Evolutionary conservation across 2,888 invertebrate species (phyloP), one percentile per base, ranked within the genome.

Genomic region (Boloria euphrosyne): DNA sequence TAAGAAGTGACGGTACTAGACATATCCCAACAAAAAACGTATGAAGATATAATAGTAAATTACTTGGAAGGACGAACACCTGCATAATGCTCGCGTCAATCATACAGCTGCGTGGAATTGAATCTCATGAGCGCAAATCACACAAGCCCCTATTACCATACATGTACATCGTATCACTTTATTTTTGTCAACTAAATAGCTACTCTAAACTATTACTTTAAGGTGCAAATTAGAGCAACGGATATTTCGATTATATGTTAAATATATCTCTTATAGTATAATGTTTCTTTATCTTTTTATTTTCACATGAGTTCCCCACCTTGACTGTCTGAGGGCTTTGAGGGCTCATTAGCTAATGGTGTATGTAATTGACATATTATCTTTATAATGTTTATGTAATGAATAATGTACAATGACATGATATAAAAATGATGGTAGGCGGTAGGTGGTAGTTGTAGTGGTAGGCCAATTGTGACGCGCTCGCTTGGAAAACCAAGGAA

Each of bases 71-170:
- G 75, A 78, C 78, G 85, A 65, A 70, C 68, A 73, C 71, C 85
- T 85, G 87, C 85, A 88, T 89, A 88, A 89, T 86, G 83, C 81
- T 73, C 75, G 80, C 87, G 87, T 89, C 89, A 87, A 87, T 89
- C 89, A 89, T 84, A 84, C 80, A 81, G 77, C 80, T 81, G 85
- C 86, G 86, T 87, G 86, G 87, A 89, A 90, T 89, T 89, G 89
- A 88, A 89, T 87, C 88, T 86, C 87, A 87, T 87, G 84, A 87
- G 86, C 85, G 83, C 88, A 88, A 89, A 89, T 89, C 89, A 87
- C 81, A 86, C 83, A 81, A 72, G 70, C 74, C 72, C 77, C 77
- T 81, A 85, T 86, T 85, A 82, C 82, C 83, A 85, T 85, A 82
- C 66, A 71, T 69, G 78, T 81, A 80, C 81, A 79, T 77, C 76